Percentiles rank a stretch among this genome's conserved stretches.
phyloP scores from a whole-genome alignment of 2,113 vertebrate species.

The Periophthalmus modestus region DNA sequence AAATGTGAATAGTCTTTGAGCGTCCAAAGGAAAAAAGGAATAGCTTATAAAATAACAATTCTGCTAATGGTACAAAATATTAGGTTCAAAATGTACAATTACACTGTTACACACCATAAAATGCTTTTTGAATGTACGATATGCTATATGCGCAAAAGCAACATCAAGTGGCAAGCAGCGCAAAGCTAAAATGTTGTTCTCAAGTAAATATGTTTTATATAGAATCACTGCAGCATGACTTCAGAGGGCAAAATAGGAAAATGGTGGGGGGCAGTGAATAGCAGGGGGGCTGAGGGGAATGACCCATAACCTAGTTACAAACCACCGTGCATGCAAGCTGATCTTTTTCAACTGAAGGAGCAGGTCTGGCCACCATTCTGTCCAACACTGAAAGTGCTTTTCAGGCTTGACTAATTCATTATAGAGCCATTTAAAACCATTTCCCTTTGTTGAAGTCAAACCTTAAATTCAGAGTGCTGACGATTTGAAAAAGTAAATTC shows the following conservation, averaged over 20 bases:
- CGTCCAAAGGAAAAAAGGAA: too few relatives aligned
- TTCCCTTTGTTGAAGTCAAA: constrained; percentile 38
- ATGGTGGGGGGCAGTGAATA: neutral
- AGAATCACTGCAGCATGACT: constrained; percentile 13
- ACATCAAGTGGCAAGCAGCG: neutral
- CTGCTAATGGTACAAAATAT: neutral
- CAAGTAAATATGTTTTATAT: constrained; percentile 7
- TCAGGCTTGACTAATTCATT: constrained; percentile 66
- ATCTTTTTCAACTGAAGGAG: constrained; percentile 33
- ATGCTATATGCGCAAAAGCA: neutral
- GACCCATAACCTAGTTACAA: constrained; percentile 59
- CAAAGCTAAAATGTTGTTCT: neutral
- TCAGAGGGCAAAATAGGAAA: constrained; percentile 7
- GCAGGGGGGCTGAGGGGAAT: neutral
- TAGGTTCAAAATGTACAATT: neutral
- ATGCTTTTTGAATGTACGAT: neutral
- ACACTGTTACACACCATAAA: neutral
- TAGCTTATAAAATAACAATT: too few relatives aligned
- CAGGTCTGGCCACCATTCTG: constrained; percentile 40
- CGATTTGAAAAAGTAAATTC: constrained; percentile 36
- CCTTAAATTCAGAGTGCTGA: constrained; percentile 51
- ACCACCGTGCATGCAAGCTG: constrained; percentile 38
- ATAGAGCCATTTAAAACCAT: constrained; percentile 47
- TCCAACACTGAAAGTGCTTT: constrained; percentile 53
- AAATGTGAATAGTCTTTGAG: too few relatives aligned